phyloP scores from a whole-genome alignment of 2,888 invertebrate genomes.

The Melikaiella ostensackeni region DNA sequence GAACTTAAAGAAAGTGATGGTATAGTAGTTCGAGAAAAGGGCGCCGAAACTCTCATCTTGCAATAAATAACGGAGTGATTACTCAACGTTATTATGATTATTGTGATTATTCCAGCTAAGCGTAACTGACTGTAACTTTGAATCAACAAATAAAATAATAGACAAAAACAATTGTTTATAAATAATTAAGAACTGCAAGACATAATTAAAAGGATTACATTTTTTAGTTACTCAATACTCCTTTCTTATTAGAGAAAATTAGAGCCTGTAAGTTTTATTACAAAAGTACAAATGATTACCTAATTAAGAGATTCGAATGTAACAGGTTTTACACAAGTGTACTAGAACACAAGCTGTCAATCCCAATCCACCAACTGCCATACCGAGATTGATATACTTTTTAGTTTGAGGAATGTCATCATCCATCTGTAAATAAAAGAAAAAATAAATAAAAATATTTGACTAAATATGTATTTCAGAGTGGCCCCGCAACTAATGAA shows the following conservation, averaged over 20 bases:
- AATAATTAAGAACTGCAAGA: neutral
- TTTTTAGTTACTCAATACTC: neutral
- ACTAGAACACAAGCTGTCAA: conserved; percentile 47
- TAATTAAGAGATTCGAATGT: conserved; percentile 27
- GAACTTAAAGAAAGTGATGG: conserved; percentile 79
- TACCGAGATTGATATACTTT: conserved; percentile 1
- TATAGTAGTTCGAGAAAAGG: conserved; percentile 81
- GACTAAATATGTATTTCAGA: too few relatives aligned
- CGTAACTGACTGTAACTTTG: neutral
- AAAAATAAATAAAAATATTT: neutral
- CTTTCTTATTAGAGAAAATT: neutral
- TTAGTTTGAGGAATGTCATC: neutral
- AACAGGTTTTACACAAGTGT: conserved; percentile 41
- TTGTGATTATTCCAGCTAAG: neutral
- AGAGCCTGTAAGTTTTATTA: neutral
- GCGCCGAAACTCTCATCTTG: conserved; percentile 82
- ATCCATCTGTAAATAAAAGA: conserved; percentile 1
- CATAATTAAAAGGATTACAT: neutral
- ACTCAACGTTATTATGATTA: neutral
- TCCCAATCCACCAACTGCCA: conserved; percentile 46
- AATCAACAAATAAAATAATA: neutral
- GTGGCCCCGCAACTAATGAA: too few relatives aligned
- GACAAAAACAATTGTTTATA: neutral
- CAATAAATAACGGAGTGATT: conserved; percentile 55
- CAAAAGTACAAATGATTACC: conserved; percentile 14